phyloP scores from a whole-genome alignment of 2,113 vertebrate species.

The Reinhardtius hippoglossoides region DNA sequence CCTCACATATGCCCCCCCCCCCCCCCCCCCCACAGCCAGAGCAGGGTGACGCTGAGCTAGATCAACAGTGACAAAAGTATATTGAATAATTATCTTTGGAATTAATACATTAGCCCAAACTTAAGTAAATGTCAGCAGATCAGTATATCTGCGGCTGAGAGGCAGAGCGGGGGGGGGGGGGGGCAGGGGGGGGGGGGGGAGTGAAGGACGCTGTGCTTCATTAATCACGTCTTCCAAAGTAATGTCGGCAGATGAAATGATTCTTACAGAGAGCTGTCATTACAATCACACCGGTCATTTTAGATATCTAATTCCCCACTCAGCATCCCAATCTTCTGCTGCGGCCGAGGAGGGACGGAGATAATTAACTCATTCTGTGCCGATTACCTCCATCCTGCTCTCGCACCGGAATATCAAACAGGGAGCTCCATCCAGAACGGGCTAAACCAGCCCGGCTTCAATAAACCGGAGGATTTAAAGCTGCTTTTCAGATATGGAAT shows the following conservation, averaged over 20 bases:
- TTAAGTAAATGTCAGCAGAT: constrained; percentile 96
- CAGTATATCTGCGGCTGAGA: constrained; percentile 89
- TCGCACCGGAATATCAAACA: not conserved
- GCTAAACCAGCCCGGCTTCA: too few species aligned
- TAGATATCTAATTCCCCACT: constrained; percentile 89
- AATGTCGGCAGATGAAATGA: constrained; percentile 97
- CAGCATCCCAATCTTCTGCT: constrained; percentile 80
- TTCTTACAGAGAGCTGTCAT: constrained; percentile 93
- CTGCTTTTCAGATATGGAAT: too few species aligned
- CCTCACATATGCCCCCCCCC: constrained; percentile 53
- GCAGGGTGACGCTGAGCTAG: constrained; percentile 90
- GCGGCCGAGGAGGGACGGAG: not conserved
- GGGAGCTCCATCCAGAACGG: too few species aligned
- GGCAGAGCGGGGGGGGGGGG: constrained; percentile 82
- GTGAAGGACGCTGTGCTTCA: constrained; percentile 93
- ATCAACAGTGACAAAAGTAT: constrained; percentile 99
- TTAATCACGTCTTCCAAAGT: constrained; percentile 96
- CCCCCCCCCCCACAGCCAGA: constrained; percentile 18
- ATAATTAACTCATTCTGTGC: constrained; percentile 64
- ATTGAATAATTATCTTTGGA: constrained; percentile 98
- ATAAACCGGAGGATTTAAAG: too few species aligned
- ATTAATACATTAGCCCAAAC: constrained; percentile 97
- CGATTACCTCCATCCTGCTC: not conserved
- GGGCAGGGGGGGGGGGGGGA: constrained; percentile 84
- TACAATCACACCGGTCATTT: constrained; percentile 90